Conservation (phyloP, 2,888 invertebrate genomes). For the Sclerodermus sp. region DNA sequence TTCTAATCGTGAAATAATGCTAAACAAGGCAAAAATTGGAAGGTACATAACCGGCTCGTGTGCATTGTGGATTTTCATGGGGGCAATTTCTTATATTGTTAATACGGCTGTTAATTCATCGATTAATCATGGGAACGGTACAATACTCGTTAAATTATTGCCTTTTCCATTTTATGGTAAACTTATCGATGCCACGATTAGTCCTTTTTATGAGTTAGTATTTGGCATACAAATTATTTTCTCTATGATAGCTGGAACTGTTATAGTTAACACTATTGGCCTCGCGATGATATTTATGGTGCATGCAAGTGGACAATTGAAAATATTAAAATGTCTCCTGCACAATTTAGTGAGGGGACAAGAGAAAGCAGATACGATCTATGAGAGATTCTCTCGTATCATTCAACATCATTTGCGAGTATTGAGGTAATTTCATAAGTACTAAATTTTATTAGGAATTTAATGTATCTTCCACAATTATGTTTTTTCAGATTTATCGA, state of each 20-base stretch:
- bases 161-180: constrained; percentile 30
- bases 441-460: background rate
- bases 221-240: constrained; percentile 21
- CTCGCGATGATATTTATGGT: constrained; percentile 10
- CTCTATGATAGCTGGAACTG: constrained; percentile 18
- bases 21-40: constrained; percentile 30
- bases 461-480: too few species aligned
- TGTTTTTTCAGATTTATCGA: background rate
- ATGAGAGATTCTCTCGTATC: too few species aligned
- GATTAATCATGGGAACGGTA: background rate
- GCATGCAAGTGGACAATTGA: background rate
- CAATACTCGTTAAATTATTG: constrained; percentile 13
- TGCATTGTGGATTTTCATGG: too few species aligned
- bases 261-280: constrained; percentile 12
- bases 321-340: background rate
- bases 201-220: constrained; percentile 25
- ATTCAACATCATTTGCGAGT: background rate
- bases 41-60: constrained; percentile 17
- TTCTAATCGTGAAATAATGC: constrained; percentile 27
- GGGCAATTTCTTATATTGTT: too few species aligned
- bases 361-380: too few species aligned
- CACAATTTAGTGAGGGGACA: too few species aligned
- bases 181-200: constrained; percentile 17
- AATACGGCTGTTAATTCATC: too few species aligned
- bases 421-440: background rate